A percentile compares a stretch with the other conserved stretches of the same genome.
phyloP scores from a whole-genome alignment of 2,113 vertebrate species.

The Brienomyrus brachyistius region DNA sequence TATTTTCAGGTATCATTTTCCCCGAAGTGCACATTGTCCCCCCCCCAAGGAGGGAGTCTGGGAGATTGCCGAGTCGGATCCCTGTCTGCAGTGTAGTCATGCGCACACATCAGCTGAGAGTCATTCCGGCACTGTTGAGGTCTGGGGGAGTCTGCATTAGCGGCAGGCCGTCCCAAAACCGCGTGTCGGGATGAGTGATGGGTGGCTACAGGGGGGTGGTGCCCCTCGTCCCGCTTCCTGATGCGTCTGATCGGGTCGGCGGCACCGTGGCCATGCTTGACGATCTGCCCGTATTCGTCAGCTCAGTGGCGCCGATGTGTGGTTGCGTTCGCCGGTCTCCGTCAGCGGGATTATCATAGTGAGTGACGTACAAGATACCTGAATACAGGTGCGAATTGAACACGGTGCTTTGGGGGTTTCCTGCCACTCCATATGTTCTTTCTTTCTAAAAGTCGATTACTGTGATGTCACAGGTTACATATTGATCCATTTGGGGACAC shows the following conservation, averaged over 20 bases:
- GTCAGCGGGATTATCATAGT: not conserved
- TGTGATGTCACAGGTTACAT: not conserved
- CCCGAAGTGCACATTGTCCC: not conserved
- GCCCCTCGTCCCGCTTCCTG: not conserved
- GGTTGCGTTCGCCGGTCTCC: not conserved
- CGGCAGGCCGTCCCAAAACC: not conserved
- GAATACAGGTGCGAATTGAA: not conserved
- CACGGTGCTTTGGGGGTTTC: not conserved
- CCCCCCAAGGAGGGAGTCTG: conserved; percentile 15
- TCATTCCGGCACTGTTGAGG: conserved; percentile 10
- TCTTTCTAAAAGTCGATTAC: not conserved
- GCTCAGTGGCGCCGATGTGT: not conserved
- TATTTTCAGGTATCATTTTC: not conserved
- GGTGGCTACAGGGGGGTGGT: not conserved
- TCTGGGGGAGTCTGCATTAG: not conserved
- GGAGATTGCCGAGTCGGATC: conserved; percentile 29
- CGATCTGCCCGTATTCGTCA: no score
- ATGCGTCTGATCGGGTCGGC: not conserved
- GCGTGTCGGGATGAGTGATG: not conserved
- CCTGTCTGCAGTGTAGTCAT: conserved; percentile 39
- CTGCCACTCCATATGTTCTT: no score
- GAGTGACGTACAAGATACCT: not conserved
- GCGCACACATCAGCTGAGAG: conserved; percentile 36
- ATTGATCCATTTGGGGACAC: not conserved
- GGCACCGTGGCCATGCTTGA: not conserved